Base-by-base conservation (phyloP, 2,888 invertebrate species). In the Drosophila suboccidentalis region DNA sequence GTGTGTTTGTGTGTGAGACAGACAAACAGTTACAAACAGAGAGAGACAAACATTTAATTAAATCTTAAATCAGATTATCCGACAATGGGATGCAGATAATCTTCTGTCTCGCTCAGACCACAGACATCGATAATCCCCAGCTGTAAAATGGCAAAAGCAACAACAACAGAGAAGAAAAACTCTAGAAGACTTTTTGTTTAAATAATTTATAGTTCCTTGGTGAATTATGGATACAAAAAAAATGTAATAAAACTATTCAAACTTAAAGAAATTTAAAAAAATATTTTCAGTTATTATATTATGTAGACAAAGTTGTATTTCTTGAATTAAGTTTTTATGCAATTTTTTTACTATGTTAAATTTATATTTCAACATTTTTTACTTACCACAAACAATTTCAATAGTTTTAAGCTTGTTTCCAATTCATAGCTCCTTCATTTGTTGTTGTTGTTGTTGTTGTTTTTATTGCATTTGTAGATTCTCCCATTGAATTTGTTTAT, bases 11-110 rank as follows among this genome's bases (percentile, higher is more conserved):
- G n/a, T n/a, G n/a, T n/a, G n/a, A n/a, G 26, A 46, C 43, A 54
- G 43, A 34, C 13, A 59, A 29, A 51, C 46, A 61, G 43, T 70
- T 51, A 72, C 19, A 65, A n/a, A 47, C 47, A 60, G 39, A 38
- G 29, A 46, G 15, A n/a, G n/a, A 34, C 13, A 11, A 50, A 39
- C 62, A 86, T 86, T 83, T 83, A 86, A 83, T 83, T 83, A 86
- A 74, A 64, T 64, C 79, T 72, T 63, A 77, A 83, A 86, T 83
- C 81, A 70, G 79, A 86, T 83, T 83, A 86, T 74, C 54, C 62
- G 62, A 83, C 87, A 83, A 82, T 80, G 50, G 80, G 69, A 66
- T 57, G 26, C 46, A 66, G 62, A 74, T 22, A 17, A 47, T n/a
- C 32, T 10, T 36, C 11, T 38, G 17, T 32, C 51, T 29, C 41